A percentile compares a stretch with the other conserved stretches of the same genome.
Conservation (phyloP, 2,797 vertebrate genomes). For the Acestrorhynchus altus region DNA sequence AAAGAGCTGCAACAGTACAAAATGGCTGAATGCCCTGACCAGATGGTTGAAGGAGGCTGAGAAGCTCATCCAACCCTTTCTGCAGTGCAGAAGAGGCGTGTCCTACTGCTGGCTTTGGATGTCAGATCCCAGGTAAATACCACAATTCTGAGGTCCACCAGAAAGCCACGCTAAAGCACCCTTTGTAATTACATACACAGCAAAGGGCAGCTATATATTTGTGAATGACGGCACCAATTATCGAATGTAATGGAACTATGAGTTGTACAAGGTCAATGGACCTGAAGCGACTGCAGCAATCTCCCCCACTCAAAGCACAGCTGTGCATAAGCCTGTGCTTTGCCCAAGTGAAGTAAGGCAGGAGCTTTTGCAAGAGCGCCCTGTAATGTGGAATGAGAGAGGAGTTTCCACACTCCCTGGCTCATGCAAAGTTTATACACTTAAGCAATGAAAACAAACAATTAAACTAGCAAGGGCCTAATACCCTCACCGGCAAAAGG, state of each 20-base stretch:
- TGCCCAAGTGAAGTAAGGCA: constrained; percentile 74
- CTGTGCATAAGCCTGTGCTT: constrained; percentile 67
- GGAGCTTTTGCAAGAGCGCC: constrained; percentile 72
- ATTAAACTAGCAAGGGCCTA: constrained; percentile 74
- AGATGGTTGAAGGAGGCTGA: constrained; percentile 8
- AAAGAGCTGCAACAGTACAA: constrained; percentile 29
- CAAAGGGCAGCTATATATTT: neutral
- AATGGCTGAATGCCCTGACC: constrained; percentile 13
- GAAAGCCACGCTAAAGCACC: neutral
- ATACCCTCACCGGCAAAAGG: constrained; percentile 68
- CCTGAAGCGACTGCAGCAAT: constrained; percentile 52
- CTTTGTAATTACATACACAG: neutral
- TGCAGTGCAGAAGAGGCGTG: neutral
- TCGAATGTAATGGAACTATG: constrained; percentile 27
- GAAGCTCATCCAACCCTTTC: neutral
- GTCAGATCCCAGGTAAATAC: constrained; percentile 6
- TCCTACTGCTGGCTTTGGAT: constrained; percentile 1
- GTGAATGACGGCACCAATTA: constrained; percentile 5
- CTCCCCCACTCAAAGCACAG: constrained; percentile 65
- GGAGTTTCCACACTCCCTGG: constrained; percentile 83
- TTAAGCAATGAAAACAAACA: constrained; percentile 91
- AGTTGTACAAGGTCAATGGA: constrained; percentile 35
- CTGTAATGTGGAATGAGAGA: constrained; percentile 81
- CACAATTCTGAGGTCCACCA: constrained; percentile 5
- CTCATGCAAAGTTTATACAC: constrained; percentile 85